These are phyloP conservation scores for Drosophila incognita DNA, from an alignment of 2,888 invertebrate species.

Conservation along the genomic window DNA sequence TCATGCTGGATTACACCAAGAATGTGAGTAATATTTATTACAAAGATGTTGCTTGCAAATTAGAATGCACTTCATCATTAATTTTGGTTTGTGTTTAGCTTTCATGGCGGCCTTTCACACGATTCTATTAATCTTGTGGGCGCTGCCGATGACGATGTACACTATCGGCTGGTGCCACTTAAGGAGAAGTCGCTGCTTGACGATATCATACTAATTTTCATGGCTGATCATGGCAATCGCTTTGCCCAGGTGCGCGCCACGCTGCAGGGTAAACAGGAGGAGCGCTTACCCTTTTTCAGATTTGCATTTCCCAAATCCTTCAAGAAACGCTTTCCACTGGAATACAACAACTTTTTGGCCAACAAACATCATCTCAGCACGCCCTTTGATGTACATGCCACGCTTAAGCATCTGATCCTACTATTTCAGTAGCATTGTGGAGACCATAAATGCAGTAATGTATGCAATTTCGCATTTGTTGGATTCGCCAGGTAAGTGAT, in stretches of 20 bases:
- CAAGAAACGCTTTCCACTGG: constrained; percentile 87
- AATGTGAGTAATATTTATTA: constrained; percentile 86
- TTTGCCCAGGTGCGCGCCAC: constrained; percentile 93
- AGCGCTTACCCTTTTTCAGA: constrained; percentile 94
- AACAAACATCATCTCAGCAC: no score
- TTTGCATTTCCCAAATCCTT: constrained; percentile 91
- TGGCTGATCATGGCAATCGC: constrained; percentile 97
- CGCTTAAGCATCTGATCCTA: constrained; percentile 88
- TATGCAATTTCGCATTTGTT: background rate
- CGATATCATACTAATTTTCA: constrained; percentile 93
- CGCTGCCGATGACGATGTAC: constrained; percentile 90
- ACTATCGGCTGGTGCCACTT: constrained; percentile 88
- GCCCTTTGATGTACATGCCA: constrained; percentile 95
- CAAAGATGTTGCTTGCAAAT: background rate
- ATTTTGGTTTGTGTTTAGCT: constrained; percentile 92
- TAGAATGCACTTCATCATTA: constrained; percentile 25
- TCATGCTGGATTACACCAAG: constrained; percentile 88
- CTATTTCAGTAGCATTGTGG: constrained; percentile 85
- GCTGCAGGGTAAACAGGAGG: constrained; percentile 96
- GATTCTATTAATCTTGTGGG: constrained; percentile 93
- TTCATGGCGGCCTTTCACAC: constrained; percentile 95
- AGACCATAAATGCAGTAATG: constrained; percentile 87
- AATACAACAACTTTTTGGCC: constrained; percentile 87
- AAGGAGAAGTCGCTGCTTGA: constrained; percentile 88
- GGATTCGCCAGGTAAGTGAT: background rate